A percentile compares a stretch with the other conserved stretches of the same genome.
Conservation (phyloP, 2,797 vertebrate genomes). For the Danio tinwini region DNA sequence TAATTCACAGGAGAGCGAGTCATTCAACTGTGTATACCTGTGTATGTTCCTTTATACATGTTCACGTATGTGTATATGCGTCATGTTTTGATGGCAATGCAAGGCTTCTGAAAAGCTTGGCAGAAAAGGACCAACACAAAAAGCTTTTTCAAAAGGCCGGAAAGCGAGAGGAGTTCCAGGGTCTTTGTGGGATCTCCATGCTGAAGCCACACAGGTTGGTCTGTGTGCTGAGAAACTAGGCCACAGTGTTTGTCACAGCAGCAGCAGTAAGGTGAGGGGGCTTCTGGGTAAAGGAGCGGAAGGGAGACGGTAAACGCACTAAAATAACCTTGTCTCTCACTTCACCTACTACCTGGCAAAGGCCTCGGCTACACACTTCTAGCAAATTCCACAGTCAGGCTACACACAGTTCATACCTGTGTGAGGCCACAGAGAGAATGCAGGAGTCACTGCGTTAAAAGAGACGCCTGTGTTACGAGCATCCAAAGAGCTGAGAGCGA, state of each 20-base stretch:
- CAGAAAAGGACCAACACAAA: slow-evolving; percentile 36
- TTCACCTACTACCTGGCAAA: slow-evolving; percentile 30
- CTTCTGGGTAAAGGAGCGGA: slow-evolving; percentile 31
- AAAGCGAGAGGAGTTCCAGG: slow-evolving; percentile 47
- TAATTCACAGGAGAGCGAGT: too few species aligned
- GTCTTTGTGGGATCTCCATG: slow-evolving; percentile 39
- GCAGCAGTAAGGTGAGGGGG: slow-evolving; percentile 45
- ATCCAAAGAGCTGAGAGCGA: slow-evolving; percentile 2
- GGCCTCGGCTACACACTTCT: slow-evolving; percentile 22
- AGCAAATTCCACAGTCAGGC: slow-evolving; percentile 37
- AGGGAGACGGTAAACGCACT: slow-evolving; percentile 14
- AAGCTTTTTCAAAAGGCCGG: slow-evolving; percentile 48
- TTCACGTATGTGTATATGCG: not conserved
- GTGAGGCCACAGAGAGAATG: not conserved
- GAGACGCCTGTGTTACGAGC: not conserved
- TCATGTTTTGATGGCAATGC: slow-evolving; percentile 25
- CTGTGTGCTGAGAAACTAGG: slow-evolving; percentile 55
- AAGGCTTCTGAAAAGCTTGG: slow-evolving; percentile 23
- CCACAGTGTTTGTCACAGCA: slow-evolving; percentile 48
- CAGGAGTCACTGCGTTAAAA: not conserved
- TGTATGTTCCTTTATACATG: not conserved
- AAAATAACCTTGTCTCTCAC: slow-evolving; percentile 14
- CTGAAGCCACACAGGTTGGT: slow-evolving; percentile 41
- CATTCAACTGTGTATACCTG: too few species aligned
- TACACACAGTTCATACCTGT: slow-evolving; percentile 27